A percentile compares a stretch with the other conserved stretches of the same genome.
Conservation (phyloP, 2,888 invertebrate species). For the Girardia tigrina region DNA sequence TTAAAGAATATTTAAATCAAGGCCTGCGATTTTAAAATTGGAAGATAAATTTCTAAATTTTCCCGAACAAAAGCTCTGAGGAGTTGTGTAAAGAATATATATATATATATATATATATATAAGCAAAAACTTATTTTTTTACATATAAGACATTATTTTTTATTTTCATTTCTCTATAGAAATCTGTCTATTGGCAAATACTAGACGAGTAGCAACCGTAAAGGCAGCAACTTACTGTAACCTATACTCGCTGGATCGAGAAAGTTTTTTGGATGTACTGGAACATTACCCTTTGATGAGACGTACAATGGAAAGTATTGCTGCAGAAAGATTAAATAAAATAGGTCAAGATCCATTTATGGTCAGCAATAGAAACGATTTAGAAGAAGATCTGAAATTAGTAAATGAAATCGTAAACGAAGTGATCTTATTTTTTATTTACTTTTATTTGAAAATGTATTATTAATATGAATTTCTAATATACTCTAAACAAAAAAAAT, state of each 20-base stretch:
- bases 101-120: too few species aligned
- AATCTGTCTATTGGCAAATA: conserved; percentile 89
- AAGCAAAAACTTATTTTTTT: too few species aligned
- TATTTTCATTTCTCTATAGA: conserved; percentile 53
- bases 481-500: too few species aligned
- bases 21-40: too few species aligned
- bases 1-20: too few species aligned
- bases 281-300: conserved; percentile 96
- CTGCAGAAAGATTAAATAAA: conserved; percentile 90
- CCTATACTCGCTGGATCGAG: conserved; percentile 87
- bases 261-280: conserved; percentile 90
- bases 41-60: too few species aligned
- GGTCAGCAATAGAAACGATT: conserved; percentile 29
- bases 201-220: conserved; percentile 84
- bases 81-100: too few species aligned
- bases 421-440: too few species aligned
- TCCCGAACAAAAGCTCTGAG: too few species aligned
- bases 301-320: conserved; percentile 94
- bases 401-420: conserved; percentile 31
- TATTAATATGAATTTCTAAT: too few species aligned
- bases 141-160: not conserved
- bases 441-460: too few species aligned
- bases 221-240: conserved; percentile 95
- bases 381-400: conserved; percentile 29
- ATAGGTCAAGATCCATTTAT: conserved; percentile 73